These are phyloP conservation scores for Drosophila novamexicana DNA, from an alignment of 1,140 invertebrate species.

Conservation along the genomic window DNA sequence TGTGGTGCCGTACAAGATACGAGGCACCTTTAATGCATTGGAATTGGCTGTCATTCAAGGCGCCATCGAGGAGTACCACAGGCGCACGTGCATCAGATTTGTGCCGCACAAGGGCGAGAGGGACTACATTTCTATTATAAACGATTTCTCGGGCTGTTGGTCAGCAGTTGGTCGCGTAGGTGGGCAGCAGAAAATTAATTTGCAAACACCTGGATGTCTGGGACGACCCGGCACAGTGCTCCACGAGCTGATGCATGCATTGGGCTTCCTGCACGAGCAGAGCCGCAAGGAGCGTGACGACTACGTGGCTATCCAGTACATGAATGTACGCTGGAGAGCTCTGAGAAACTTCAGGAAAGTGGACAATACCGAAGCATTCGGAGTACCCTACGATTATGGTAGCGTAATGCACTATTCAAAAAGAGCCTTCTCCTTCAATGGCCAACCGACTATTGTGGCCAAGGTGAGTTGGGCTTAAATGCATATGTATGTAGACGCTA, in stretches of 20 bases:
- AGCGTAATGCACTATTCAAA: slow-evolving; percentile 93
- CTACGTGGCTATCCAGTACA: slow-evolving; percentile 88
- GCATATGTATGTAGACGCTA: background rate
- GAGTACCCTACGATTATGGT: slow-evolving; percentile 90
- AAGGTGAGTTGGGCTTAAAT: slow-evolving; percentile 84
- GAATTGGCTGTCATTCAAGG: slow-evolving; percentile 85
- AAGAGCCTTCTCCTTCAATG: slow-evolving; percentile 90
- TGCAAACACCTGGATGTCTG: slow-evolving; percentile 89
- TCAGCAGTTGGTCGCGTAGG: slow-evolving; percentile 90
- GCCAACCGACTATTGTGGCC: slow-evolving; percentile 88
- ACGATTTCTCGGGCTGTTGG: slow-evolving; percentile 90
- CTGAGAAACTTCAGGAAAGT: slow-evolving; percentile 89
- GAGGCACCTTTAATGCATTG: slow-evolving; percentile 85
- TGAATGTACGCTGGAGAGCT: slow-evolving; percentile 84
- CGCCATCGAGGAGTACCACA: slow-evolving; percentile 88
- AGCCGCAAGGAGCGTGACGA: slow-evolving; percentile 91
- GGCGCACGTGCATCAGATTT: slow-evolving; percentile 89
- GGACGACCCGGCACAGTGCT: slow-evolving; percentile 89
- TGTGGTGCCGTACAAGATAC: slow-evolving; percentile 88
- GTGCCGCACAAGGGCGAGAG: slow-evolving; percentile 86
- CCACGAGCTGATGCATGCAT: slow-evolving; percentile 93
- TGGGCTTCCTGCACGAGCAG: slow-evolving; percentile 95
- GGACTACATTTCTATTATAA: slow-evolving; percentile 89
- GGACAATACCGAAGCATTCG: slow-evolving; percentile 86
- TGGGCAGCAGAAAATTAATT: slow-evolving; percentile 87